Percentiles rank a stretch among this genome's conserved stretches.
These are phyloP conservation scores for Hirtodrosophila confusa DNA, from an alignment of 2,888 invertebrate genomes.

Conservation along the genomic window DNA sequence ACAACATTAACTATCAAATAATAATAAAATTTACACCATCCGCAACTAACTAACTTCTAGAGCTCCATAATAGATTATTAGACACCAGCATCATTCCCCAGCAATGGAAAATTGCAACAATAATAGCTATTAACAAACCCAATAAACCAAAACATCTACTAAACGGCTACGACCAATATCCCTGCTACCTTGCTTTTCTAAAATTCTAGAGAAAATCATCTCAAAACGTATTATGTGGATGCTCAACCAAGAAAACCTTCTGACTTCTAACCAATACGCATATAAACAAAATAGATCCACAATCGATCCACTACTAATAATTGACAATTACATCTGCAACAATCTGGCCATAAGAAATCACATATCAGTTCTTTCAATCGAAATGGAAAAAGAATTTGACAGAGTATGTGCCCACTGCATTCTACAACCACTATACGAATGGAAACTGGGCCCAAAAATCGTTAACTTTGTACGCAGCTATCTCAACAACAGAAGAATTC, in stretches of 20 bases:
- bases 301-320: no score
- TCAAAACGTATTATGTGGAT: no score
- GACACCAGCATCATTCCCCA: slow-evolving; percentile 3
- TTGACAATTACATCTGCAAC: no score
- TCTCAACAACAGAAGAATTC: no score
- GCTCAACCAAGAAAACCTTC: no score
- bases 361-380: no score
- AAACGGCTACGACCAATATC: slow-evolving; percentile 4
- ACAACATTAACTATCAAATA: background rate
- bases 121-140: slow-evolving; percentile 4
- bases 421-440: background rate
- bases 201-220: no score
- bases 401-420: slow-evolving; percentile 4
- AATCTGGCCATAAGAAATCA: no score
- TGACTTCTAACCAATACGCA: no score
- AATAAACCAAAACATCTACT: slow-evolving; percentile 1
- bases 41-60: slow-evolving; percentile 1
- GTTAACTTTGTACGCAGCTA: no score
- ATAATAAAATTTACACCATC: background rate
- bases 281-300: no score
- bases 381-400: slow-evolving; percentile 3
- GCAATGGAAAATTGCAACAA: slow-evolving; percentile 10
- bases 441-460: slow-evolving; percentile 3
- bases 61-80: background rate
- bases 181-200: background rate